These are phyloP conservation scores for Tympanoctomys barrerae DNA, from an alignment of 2,797 vertebrate genomes.

Conservation along the genomic window DNA sequence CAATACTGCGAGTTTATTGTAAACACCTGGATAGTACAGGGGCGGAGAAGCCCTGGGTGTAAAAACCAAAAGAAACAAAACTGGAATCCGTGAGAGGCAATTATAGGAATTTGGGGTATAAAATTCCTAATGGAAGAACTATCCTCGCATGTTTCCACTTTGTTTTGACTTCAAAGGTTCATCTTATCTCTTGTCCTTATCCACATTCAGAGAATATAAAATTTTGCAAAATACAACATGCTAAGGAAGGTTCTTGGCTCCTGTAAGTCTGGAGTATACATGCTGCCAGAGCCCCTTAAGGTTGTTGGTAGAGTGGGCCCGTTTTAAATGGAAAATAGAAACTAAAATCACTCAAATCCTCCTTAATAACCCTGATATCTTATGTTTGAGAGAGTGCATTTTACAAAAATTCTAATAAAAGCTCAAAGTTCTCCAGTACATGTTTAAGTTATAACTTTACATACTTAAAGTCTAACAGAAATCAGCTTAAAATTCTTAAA, in stretches of 20 bases:
- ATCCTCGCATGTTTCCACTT: constrained; percentile 38
- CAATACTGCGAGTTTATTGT: constrained; percentile 51
- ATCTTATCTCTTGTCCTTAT: constrained; percentile 35
- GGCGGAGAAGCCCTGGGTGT: constrained; percentile 51
- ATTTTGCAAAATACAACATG: background rate
- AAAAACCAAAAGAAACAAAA: constrained; percentile 61
- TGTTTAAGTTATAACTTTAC: constrained; percentile 53
- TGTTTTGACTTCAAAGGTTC: constrained; percentile 59
- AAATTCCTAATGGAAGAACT: constrained; percentile 37
- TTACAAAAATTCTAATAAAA: constrained; percentile 58
- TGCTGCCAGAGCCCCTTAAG: background rate
- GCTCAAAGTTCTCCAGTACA: constrained; percentile 42
- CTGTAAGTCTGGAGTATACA: background rate
- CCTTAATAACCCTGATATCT: background rate
- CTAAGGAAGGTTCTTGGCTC: background rate
- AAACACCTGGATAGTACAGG: constrained; percentile 71
- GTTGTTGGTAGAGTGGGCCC: constrained; percentile 37
- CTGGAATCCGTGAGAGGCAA: constrained; percentile 14
- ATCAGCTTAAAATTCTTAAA: background rate
- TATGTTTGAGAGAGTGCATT: constrained; percentile 45
- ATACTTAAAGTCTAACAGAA: constrained; percentile 45
- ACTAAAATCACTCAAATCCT: constrained; percentile 19
- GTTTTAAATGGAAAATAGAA: constrained; percentile 52
- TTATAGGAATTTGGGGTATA: background rate
- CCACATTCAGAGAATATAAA: constrained; percentile 7